Conservation (phyloP, 2,888 invertebrate genomes). For the Chloroclystis v-ata region DNA sequence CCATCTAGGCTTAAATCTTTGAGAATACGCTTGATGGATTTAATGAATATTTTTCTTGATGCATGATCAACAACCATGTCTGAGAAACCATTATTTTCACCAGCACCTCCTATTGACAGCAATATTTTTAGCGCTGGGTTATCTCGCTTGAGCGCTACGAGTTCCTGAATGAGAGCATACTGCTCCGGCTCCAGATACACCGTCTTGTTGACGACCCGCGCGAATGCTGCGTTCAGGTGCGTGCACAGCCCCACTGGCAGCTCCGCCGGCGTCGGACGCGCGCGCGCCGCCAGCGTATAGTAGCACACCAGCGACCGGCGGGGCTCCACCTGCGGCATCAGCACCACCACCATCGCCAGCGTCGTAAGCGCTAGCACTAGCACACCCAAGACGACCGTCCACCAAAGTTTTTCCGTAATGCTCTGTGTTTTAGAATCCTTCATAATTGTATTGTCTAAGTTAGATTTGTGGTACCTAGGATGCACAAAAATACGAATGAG, state of each 20-base stretch:
- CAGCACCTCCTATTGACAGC: slow-evolving; percentile 84
- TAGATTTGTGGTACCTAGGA: too few relatives aligned
- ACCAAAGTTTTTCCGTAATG: too few relatives aligned
- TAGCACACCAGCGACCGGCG: slow-evolving; percentile 72
- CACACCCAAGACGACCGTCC: too few relatives aligned
- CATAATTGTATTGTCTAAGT: too few relatives aligned
- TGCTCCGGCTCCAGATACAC: slow-evolving; percentile 73
- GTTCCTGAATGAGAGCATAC: slow-evolving; percentile 49
- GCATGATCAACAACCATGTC: slow-evolving; percentile 85
- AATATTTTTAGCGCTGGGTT: slow-evolving; percentile 86
- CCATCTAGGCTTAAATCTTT: slow-evolving; percentile 80
- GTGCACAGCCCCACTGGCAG: slow-evolving; percentile 87
- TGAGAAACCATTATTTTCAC: slow-evolving; percentile 80
- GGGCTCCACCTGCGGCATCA: not conserved
- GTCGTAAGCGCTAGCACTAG: too few relatives aligned
- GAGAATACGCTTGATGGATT: slow-evolving; percentile 73
- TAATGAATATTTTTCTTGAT: slow-evolving; percentile 81
- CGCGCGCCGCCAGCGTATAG: slow-evolving; percentile 76
- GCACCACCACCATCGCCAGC: not conserved
- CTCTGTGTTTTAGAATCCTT: too few relatives aligned
- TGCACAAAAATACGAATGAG: too few relatives aligned
- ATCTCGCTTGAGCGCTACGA: slow-evolving; percentile 74
- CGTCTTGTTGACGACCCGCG: slow-evolving; percentile 79
- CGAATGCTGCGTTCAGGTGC: slow-evolving; percentile 89
- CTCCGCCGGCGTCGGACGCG: slow-evolving; percentile 71